Base-by-base conservation (phyloP, 37 sponge, comb jelly and placozoan species). In the Crambe crambe region DNA sequence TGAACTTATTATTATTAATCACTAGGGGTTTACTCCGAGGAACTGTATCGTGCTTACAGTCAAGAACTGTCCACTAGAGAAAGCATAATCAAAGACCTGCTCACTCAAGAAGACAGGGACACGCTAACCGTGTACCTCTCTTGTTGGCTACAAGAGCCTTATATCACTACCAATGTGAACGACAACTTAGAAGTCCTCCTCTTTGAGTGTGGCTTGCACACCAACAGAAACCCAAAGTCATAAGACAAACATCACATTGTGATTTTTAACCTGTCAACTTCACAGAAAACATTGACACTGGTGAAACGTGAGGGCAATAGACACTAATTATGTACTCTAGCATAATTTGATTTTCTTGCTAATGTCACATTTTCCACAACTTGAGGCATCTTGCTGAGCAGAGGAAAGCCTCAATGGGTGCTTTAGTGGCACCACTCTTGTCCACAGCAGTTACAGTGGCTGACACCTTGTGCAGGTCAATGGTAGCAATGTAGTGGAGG, bases 361-460 rank as follows among this genome's bases (percentile, higher is more conserved):
- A 9, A 6, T 9, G 36, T 71, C 61, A 80, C 60, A 76, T 29
- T 51, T 80, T 87, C 93, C 93, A 92, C 6, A 92, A 72, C 77
- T 87, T 92, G 8, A 87, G 76, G 58, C 93, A 92, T 17, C 72
- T 87, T 41, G 93, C 93, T 40, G 83, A 87, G 59, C 93, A 92
- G 20, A 92, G 85, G 57, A 88, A 92, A 4, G 85, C 75, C 71
- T 92, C 93, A 17, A 92, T 75, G 3, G 93, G 84, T 0, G 71
- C 85, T 20, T 58, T 75, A 32, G 88, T 81, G 26, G 65, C 73
- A 18, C 93, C 93, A 10, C 65, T 75, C 57, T 74, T 74, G 81
- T 92, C 93, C 15, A 84, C 74, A 5, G 93, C 76, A 22, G 85
- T 92, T 43, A 92, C 85, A 40, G 89, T 92, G 38, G 85, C 80